phyloP scores from a whole-genome alignment of 2,888 invertebrate genomes.

The Drosophila subquinaria region DNA sequence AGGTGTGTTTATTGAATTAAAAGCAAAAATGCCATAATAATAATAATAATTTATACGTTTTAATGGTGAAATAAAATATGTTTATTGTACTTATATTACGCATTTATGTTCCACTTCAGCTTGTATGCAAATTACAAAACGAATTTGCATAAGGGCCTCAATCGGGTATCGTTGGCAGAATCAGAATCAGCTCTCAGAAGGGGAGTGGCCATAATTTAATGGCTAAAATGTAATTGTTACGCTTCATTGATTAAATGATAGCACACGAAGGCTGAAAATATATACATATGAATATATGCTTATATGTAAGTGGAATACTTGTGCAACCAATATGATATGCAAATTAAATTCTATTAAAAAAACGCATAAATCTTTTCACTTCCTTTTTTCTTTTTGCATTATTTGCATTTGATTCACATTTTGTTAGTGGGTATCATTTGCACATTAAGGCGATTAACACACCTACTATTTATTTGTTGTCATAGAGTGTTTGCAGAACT shows the following conservation, averaged over 20 bases:
- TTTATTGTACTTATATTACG: slow-evolving; percentile 13
- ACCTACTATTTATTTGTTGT: slow-evolving; percentile 13
- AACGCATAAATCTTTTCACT: slow-evolving; percentile 49
- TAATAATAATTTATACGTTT: slow-evolving; percentile 32
- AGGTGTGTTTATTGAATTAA: slow-evolving; percentile 18
- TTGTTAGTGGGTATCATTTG: slow-evolving; percentile 23
- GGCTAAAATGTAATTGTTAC: slow-evolving; percentile 65
- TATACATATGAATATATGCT: neutral
- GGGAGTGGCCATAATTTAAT: slow-evolving; percentile 61
- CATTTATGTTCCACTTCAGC: slow-evolving; percentile 50
- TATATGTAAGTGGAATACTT: slow-evolving; percentile 9
- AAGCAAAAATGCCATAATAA: slow-evolving; percentile 14
- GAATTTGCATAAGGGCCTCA: slow-evolving; percentile 65
- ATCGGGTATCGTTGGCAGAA: slow-evolving; percentile 18
- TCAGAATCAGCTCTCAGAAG: slow-evolving; percentile 1
- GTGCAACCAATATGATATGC: slow-evolving; percentile 52
- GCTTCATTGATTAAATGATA: slow-evolving; percentile 65
- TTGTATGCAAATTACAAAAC: slow-evolving; percentile 51
- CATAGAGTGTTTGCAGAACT: slow-evolving; percentile 15
- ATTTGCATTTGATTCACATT: slow-evolving; percentile 10
- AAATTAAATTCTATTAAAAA: slow-evolving; percentile 67
- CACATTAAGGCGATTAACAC: slow-evolving; percentile 58
- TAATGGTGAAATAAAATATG: slow-evolving; percentile 49
- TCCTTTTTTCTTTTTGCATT: slow-evolving; percentile 8
- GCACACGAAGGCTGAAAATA: slow-evolving; percentile 22